phyloP scores from a whole-genome alignment of 23 tunicate species.

The Ascidia mentula region DNA sequence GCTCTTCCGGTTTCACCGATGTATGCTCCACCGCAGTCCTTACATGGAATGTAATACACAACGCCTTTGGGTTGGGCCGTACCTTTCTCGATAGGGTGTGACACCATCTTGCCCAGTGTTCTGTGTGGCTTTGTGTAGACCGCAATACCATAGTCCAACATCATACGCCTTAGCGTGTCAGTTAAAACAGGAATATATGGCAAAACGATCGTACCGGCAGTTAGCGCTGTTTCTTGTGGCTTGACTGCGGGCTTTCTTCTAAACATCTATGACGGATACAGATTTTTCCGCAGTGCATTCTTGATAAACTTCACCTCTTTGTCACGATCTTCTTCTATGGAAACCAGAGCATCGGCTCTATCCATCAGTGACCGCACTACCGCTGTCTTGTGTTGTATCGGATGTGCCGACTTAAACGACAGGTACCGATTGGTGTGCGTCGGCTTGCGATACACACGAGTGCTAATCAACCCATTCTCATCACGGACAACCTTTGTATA shows the following conservation, averaged over 20 bases:
- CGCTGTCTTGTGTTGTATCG: too few species aligned
- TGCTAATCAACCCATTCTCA: background rate
- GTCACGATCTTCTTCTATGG: too few species aligned
- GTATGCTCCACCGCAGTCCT: background rate
- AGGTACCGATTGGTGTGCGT: slow-evolving; percentile 17
- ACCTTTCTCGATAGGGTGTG: too few species aligned
- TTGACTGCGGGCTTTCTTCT: background rate
- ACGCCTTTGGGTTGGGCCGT: background rate
- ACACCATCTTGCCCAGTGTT: too few species aligned
- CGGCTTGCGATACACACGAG: background rate
- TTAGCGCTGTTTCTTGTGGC: background rate
- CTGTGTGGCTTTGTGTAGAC: too few species aligned
- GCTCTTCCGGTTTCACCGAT: background rate
- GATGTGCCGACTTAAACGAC: too few species aligned
- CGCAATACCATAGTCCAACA: too few species aligned
- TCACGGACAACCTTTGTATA: background rate
- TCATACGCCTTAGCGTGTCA: background rate
- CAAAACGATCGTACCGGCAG: background rate
- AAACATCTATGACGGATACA: too few species aligned
- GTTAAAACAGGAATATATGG: background rate
- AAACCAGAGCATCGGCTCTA: background rate
- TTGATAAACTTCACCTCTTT: too few species aligned
- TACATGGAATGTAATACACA: background rate
- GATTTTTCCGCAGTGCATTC: too few species aligned
- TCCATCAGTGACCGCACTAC: background rate